Conservation (phyloP, 2,113 vertebrate species). For the Elgaria multicarinata region DNA sequence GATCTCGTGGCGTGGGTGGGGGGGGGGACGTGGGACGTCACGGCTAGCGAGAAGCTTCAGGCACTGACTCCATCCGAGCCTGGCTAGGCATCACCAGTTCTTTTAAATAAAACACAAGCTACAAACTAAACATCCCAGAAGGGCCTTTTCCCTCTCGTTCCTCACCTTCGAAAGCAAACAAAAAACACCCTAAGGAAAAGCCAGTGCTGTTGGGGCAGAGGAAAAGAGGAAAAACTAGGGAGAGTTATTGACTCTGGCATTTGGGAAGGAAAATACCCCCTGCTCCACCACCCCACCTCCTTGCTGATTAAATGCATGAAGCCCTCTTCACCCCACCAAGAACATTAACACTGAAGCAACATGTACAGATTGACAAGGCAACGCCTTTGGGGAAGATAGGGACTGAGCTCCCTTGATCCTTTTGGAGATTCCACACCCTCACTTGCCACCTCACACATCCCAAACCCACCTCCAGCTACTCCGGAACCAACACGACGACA, state of each 20-base stretch:
- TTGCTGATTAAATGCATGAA: conserved; percentile 17
- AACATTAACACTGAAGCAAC: conserved; percentile 42
- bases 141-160: neutral
- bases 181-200: conserved; percentile 4
- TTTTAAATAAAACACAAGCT: conserved; percentile 66
- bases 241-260: neutral
- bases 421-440: conserved; percentile 19
- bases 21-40: too few species aligned
- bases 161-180: neutral
- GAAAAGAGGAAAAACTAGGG: neutral
- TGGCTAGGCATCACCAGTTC: conserved; percentile 62
- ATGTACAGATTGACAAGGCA: conserved; percentile 21
- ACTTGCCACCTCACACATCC: conserved; percentile 39
- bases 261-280: conserved; percentile 9
- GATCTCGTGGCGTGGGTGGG: conserved; percentile 71
- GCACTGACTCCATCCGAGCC: conserved; percentile 62
- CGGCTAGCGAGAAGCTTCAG: conserved; percentile 64
- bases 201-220: conserved; percentile 13
- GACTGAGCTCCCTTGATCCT: neutral
- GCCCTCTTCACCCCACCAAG: conserved; percentile 41
- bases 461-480: conserved; percentile 45
- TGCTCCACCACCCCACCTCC: conserved; percentile 22
- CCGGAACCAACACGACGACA: conserved; percentile 12
- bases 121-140: conserved; percentile 14
- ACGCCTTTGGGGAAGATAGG: neutral